These are phyloP conservation scores for Platynereis dumerilii DNA, from an alignment of 2,888 invertebrate species.

Conservation along the genomic window DNA sequence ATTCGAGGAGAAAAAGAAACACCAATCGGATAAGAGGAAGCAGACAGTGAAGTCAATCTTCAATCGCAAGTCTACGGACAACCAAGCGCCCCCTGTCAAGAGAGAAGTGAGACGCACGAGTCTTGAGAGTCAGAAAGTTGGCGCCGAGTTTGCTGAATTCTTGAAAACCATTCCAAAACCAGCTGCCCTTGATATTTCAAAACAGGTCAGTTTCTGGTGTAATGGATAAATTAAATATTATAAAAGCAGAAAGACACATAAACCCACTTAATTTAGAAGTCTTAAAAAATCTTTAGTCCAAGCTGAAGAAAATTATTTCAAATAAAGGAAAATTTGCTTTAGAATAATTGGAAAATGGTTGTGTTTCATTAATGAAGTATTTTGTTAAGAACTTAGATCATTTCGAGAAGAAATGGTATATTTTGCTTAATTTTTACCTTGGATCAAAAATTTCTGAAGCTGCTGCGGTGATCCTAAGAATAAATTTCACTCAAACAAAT, in stretches of 20 bases:
- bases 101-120: constrained; percentile 30
- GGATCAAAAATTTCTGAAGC: no score
- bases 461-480: no score
- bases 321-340: no score
- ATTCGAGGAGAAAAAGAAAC: constrained; percentile 85
- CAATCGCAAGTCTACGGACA: constrained; percentile 66
- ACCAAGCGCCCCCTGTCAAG: neutral
- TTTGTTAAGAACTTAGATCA: no score
- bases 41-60: constrained; percentile 80
- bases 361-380: no score
- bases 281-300: neutral
- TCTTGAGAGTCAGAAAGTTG: constrained; percentile 63
- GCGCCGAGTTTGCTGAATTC: constrained; percentile 62
- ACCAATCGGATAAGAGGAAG: constrained; percentile 79
- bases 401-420: no score
- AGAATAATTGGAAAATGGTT: no score
- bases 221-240: constrained; percentile 29
- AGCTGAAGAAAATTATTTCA: neutral
- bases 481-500: no score
- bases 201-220: constrained; percentile 61
- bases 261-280: neutral
- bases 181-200: constrained; percentile 67
- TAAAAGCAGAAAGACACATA: neutral
- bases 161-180: constrained; percentile 59
- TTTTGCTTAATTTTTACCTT: no score